Percentiles rank a stretch among this genome's conserved stretches.
Evolutionary conservation across 2,888 invertebrate species (phyloP).

Genomic region (Catocala fraxini): DNA sequence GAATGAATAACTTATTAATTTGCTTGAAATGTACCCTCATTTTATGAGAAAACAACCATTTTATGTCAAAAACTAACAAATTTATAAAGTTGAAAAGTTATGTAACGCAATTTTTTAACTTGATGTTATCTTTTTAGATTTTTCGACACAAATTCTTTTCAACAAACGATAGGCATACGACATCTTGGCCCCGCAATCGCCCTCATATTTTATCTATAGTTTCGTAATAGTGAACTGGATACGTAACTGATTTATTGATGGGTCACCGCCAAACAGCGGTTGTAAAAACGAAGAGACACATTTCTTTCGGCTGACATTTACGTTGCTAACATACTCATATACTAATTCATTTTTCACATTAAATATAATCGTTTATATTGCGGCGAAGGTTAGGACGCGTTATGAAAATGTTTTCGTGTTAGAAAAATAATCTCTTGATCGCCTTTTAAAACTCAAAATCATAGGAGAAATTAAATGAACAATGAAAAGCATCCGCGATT

Average conservation of each 20-base stretch:
- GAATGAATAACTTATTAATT: neutral
- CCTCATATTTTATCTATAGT: slow-evolving; percentile 3
- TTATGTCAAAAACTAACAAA: no score
- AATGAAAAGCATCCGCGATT: neutral
- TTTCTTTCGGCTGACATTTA: slow-evolving; percentile 17
- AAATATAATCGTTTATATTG: slow-evolving; percentile 10
- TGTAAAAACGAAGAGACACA: slow-evolving; percentile 12
- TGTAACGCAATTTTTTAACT: no score
- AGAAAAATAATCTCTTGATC: no score
- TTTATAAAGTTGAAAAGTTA: no score
- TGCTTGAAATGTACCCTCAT: no score
- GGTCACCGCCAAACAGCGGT: slow-evolving; percentile 13
- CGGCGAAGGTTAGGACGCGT: slow-evolving; percentile 1
- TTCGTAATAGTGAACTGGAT: slow-evolving; percentile 5
- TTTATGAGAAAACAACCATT: no score
- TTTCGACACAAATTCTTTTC: neutral
- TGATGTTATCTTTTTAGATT: no score
- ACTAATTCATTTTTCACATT: slow-evolving; percentile 13
- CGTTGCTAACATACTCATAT: slow-evolving; percentile 13
- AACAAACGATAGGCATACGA: neutral
- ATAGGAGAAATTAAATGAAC: neutral
- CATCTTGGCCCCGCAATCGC: neutral
- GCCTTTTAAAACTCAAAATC: no score
- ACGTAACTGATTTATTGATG: slow-evolving; percentile 15
- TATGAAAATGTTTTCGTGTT: no score